phyloP scores from a whole-genome alignment of 2,797 vertebrate species.

The Lemur catta region DNA sequence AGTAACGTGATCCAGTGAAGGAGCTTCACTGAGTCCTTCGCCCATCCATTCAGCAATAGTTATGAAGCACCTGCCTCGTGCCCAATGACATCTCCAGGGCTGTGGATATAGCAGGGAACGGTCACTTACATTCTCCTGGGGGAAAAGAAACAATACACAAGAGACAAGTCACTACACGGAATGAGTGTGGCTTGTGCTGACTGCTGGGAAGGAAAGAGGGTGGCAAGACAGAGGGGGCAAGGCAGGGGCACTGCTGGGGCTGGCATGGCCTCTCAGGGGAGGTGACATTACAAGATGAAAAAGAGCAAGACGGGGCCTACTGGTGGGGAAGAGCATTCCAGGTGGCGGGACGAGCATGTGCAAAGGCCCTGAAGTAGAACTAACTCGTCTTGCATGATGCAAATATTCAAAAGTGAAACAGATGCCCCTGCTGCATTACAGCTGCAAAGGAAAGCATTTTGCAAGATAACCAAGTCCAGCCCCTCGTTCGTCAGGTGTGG shows the following conservation, averaged over 20 bases:
- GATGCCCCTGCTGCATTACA: neutral
- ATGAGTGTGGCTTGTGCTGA: neutral
- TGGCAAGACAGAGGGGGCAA: accelerated
- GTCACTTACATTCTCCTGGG: neutral
- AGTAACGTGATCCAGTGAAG: neutral
- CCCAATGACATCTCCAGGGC: neutral
- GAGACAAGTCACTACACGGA: neutral
- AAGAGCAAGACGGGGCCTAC: neutral
- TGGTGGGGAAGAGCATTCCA: neutral
- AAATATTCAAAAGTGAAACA: neutral
- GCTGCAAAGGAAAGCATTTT: neutral
- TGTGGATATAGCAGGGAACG: neutral
- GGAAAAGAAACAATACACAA: neutral
- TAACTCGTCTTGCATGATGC: neutral
- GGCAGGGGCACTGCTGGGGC: neutral
- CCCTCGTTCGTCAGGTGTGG: too few relatives aligned
- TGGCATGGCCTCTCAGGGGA: neutral
- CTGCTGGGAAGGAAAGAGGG: neutral
- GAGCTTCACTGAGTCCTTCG: neutral
- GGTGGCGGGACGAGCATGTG: neutral
- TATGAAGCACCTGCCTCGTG: neutral
- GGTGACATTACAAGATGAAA: neutral
- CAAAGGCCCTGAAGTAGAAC: neutral
- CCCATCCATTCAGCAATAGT: neutral
- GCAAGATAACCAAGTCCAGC: neutral